Percentiles rank a stretch among this genome's conserved stretches.
These are phyloP conservation scores for Lynx canadensis DNA, from an alignment of 2,113 vertebrate genomes.

Conservation along the genomic window DNA sequence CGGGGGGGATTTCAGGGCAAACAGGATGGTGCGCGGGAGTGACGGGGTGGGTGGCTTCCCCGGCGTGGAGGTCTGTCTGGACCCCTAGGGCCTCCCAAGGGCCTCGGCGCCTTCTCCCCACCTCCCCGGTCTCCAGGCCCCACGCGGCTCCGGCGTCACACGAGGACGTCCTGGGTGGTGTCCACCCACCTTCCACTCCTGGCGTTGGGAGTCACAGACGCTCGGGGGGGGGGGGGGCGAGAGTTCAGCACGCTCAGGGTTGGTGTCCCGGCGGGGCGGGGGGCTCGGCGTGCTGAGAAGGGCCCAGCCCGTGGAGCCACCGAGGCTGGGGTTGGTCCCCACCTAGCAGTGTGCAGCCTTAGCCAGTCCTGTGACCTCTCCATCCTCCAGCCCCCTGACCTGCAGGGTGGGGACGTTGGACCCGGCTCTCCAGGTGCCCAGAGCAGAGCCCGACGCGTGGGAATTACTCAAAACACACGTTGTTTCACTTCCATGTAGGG, in stretches of 20 bases:
- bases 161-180: background rate
- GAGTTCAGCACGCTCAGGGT: no score
- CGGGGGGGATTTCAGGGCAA: background rate
- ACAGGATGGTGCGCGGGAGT: background rate
- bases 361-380: fast-evolving
- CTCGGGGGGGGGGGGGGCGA: no score
- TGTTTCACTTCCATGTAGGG: fast-evolving
- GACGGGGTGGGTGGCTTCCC: background rate
- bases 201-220: fast-evolving
- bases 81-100: no score
- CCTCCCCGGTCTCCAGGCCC: background rate
- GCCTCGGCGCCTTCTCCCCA: fast-evolving
- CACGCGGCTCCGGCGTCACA: background rate
- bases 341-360: fast-evolving
- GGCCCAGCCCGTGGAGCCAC: fast-evolving
- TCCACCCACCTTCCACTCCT: background rate
- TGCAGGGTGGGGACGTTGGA: background rate
- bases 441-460: fast-evolving
- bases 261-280: background rate
- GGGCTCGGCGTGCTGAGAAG: fast-evolving
- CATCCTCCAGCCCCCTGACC: fast-evolving
- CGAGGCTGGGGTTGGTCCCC: background rate
- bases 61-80: no score
- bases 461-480: fast-evolving
- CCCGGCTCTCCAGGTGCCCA: fast-evolving